These are phyloP conservation scores for Tympanoctomys barrerae DNA, from an alignment of 2,797 vertebrate genomes.

Conservation along the genomic window DNA sequence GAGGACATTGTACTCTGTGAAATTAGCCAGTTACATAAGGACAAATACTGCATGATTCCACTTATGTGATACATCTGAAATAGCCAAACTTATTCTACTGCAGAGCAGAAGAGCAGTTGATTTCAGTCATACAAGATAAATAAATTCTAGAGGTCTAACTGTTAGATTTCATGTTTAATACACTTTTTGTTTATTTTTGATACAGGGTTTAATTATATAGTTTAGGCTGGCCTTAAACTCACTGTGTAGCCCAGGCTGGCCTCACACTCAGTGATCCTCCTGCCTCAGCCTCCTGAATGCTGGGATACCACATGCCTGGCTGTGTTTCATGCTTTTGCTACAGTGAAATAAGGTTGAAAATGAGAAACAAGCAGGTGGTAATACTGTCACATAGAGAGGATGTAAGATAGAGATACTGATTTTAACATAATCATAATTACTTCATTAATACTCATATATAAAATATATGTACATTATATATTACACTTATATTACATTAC, in stretches of 20 bases:
- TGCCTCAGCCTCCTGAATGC: neutral
- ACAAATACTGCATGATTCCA: neutral
- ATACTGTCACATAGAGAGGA: neutral
- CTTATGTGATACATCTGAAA: neutral
- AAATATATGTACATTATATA: neutral
- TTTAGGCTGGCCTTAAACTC: neutral
- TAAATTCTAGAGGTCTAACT: neutral
- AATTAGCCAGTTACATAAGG: neutral
- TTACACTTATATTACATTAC: too few species aligned
- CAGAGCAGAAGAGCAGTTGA: neutral
- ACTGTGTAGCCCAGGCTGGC: neutral
- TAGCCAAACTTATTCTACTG: neutral
- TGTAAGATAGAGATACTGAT: neutral
- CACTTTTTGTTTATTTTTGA: neutral
- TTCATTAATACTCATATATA: neutral
- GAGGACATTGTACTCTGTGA: neutral
- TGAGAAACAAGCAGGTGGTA: neutral
- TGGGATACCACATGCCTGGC: neutral
- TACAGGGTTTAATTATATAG: neutral
- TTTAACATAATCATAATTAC: slow-evolving; percentile 44
- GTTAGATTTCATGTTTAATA: neutral
- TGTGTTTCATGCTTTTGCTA: neutral
- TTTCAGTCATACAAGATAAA: neutral
- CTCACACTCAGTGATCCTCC: neutral
- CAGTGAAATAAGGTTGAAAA: neutral